phyloP scores from a whole-genome alignment of 1,140 invertebrate species.

The Drosophila lacertosa region DNA sequence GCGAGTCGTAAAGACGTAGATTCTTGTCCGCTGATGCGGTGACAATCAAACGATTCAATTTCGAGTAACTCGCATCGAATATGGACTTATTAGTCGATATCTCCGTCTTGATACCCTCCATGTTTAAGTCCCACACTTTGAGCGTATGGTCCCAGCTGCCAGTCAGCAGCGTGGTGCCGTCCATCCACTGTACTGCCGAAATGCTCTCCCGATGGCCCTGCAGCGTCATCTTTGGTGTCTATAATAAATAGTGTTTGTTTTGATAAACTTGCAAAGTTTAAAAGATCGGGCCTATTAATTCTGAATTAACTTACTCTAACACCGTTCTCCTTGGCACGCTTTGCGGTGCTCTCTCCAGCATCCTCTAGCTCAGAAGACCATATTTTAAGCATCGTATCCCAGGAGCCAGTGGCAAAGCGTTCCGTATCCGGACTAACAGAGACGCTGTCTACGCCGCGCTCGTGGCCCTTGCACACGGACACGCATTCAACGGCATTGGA shows the following conservation, averaged over 20 bases:
- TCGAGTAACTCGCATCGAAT: conserved; percentile 93
- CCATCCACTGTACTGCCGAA: conserved; percentile 93
- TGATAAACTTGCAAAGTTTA: too few relatives aligned
- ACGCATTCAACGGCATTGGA: conserved; percentile 92
- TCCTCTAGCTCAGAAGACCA: conserved; percentile 88
- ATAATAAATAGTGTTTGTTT: conserved; percentile 28
- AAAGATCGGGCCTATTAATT: not conserved
- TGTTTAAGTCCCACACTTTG: conserved; percentile 96
- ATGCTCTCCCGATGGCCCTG: conserved; percentile 96
- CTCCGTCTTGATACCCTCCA: conserved; percentile 92
- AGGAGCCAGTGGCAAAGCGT: conserved; percentile 94
- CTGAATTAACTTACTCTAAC: conserved; percentile 83
- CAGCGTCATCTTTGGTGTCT: conserved; percentile 94
- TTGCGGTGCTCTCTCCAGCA: conserved; percentile 52
- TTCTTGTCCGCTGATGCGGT: conserved; percentile 95
- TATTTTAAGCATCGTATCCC: conserved; percentile 93
- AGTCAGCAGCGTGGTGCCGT: conserved; percentile 90
- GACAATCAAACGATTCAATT: conserved; percentile 89
- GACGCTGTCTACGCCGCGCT: conserved; percentile 94
- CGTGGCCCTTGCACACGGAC: conserved; percentile 93
- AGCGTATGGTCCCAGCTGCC: conserved; percentile 98
- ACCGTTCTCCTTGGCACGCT: conserved; percentile 84
- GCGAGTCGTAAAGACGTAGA: conserved; percentile 95
- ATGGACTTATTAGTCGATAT: conserved; percentile 94
- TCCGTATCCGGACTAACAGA: conserved; percentile 88